Evolutionary conservation across 2,888 invertebrate species (phyloP).

Genomic region (Spicauda simplicius): DNA sequence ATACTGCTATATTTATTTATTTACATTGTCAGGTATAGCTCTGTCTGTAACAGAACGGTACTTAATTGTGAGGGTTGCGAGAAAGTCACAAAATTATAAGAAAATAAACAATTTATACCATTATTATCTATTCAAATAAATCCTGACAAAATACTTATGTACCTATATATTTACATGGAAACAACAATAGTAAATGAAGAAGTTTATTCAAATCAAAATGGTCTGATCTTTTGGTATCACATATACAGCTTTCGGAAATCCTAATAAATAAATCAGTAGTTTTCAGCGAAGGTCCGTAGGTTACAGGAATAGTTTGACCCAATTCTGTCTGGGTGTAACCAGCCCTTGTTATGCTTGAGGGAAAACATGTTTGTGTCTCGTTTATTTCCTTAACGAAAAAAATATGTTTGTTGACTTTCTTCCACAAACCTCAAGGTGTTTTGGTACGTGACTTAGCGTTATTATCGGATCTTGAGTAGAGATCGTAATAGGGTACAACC

Average conservation of each 20-base stretch:
- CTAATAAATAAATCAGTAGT: constrained; percentile 53
- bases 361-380: constrained; percentile 67
- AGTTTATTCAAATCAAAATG: constrained; percentile 12
- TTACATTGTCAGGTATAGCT: too few species aligned
- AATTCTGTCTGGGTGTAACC: constrained; percentile 55
- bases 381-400: constrained; percentile 52
- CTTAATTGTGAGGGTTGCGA: too few species aligned
- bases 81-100: too few species aligned
- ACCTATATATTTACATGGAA: too few species aligned
- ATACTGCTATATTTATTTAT: too few species aligned
- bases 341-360: constrained; percentile 50
- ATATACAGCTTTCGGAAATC: constrained; percentile 36
- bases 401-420: constrained; percentile 31
- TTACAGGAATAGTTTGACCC: constrained; percentile 61
- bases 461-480: neutral
- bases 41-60: too few species aligned
- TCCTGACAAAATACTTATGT: too few species aligned
- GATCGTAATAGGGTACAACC: too few species aligned
- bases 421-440: too few species aligned
- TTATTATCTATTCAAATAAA: too few species aligned
- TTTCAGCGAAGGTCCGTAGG: constrained; percentile 47
- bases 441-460: neutral
- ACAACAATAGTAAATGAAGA: constrained; percentile 11
- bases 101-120: too few species aligned
- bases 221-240: constrained; percentile 29